These are phyloP conservation scores for Lasioglossum zephyrum DNA, from an alignment of 2,888 invertebrate genomes.

Conservation along the genomic window DNA sequence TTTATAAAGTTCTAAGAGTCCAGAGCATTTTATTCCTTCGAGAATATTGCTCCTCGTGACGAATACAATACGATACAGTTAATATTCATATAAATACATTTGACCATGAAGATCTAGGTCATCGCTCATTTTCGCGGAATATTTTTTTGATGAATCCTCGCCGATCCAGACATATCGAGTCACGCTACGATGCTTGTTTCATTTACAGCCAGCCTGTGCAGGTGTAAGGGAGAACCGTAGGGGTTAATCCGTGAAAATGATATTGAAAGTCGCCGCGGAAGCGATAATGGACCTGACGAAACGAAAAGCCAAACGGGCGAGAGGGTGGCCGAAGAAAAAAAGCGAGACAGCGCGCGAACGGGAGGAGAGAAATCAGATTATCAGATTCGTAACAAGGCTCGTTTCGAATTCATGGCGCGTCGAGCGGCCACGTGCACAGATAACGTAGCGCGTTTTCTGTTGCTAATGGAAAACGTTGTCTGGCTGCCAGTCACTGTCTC, in stretches of 20 bases:
- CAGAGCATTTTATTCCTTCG: no score
- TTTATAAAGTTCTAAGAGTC: no score
- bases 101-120: background rate
- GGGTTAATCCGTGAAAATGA: slow-evolving; percentile 11
- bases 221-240: background rate
- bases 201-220: background rate
- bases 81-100: background rate
- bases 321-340: background rate
- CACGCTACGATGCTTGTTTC: no score
- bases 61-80: background rate
- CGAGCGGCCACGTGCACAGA: slow-evolving; percentile 41
- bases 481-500: slow-evolving; percentile 62
- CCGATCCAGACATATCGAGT: no score
- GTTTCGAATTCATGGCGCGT: slow-evolving; percentile 47
- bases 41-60: background rate
- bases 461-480: slow-evolving; percentile 61
- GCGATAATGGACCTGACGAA: background rate
- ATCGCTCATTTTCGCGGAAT: background rate
- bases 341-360: background rate
- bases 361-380: slow-evolving; percentile 35
- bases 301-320: slow-evolving; percentile 14
- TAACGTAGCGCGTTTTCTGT: slow-evolving; percentile 39
- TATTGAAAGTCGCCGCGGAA: background rate
- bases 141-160: background rate
- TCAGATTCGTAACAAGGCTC: slow-evolving; percentile 30